phyloP scores from a whole-genome alignment of 2,113 vertebrate genomes.

The Carettochelys insculpta region DNA sequence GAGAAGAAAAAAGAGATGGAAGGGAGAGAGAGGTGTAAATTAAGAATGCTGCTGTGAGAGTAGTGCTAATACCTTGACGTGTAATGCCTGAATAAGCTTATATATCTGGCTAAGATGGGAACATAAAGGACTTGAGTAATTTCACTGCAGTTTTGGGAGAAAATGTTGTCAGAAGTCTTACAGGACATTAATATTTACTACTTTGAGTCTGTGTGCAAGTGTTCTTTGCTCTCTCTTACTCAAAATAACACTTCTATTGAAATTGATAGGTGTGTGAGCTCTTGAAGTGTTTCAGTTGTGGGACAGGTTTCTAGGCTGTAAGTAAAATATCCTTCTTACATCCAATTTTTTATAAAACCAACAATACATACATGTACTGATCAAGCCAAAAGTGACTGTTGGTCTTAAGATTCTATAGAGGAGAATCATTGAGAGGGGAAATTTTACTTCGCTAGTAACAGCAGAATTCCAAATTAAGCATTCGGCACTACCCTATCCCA shows the following conservation, averaged over 20 bases:
- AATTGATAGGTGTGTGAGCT: background rate
- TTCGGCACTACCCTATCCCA: background rate
- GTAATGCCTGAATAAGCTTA: background rate
- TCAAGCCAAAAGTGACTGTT: background rate
- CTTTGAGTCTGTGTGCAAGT: background rate
- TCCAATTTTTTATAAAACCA: background rate
- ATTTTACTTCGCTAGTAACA: background rate
- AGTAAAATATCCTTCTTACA: background rate
- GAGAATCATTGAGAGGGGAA: background rate
- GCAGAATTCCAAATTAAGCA: background rate
- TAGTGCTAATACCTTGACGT: background rate
- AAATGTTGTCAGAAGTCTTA: background rate
- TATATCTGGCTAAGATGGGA: background rate
- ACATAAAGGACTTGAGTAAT: background rate
- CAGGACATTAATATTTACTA: background rate
- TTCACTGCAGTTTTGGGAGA: background rate
- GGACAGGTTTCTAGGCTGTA: background rate
- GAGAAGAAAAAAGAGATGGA: background rate
- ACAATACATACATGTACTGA: background rate
- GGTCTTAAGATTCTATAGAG: background rate
- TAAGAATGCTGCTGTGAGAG: background rate
- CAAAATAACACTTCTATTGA: background rate
- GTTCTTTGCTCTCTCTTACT: background rate
- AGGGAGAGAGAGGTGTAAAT: background rate
- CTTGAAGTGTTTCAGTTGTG: background rate